Evolutionary conservation across 1,140 invertebrate genomes (phyloP), one percentile per base, ranked within the genome.

Genomic region (Polypedilum pembai): DNA sequence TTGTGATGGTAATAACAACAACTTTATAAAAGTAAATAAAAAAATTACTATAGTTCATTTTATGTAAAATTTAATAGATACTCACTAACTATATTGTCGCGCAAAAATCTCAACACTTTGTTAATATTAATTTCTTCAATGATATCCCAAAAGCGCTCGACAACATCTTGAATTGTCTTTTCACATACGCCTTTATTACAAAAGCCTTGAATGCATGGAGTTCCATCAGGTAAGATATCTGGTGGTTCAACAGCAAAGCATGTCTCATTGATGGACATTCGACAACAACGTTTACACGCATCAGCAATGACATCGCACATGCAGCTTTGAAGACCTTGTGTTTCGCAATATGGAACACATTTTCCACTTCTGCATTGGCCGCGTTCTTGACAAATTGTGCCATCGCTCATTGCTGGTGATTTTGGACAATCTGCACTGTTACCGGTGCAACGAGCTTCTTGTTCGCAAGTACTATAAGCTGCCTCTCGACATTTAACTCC

Each of bases 91-190:
- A 96, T 92, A 79, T 96, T 95, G 80, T 94, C 93, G 78, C 91
- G 88, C 41, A 95, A 83, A 80, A 95, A 94, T 75, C 90, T 84
- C 77, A 96, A 85, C 12, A 96, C 92, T 82, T 93, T 94, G 79
- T 95, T 96, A 45, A 96, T 95, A 79, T 95, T 96, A 41, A 96
- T 96, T 78, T 96, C 94, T 83, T 97, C 94, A 73, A 98, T 96
- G 33, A 97, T 95, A 80, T 96, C 94, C 95, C 95, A 97, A 81
- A 97, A 95, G 73, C 95, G 86, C 82, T 96, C 94, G 5, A 97
- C 94, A 10, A 97, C 93, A 80, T 97, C 94, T 82, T 96, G 94
- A 76, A 96, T 93, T 1, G 94, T 96, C 83, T 96, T 95, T 79
- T 96, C 93, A 80, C 94, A 97, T 1, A 92, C 86, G n/a, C 94